Evolutionary conservation across 2,888 invertebrate species (phyloP).

Genomic region (Drosophila niveifrons): DNA sequence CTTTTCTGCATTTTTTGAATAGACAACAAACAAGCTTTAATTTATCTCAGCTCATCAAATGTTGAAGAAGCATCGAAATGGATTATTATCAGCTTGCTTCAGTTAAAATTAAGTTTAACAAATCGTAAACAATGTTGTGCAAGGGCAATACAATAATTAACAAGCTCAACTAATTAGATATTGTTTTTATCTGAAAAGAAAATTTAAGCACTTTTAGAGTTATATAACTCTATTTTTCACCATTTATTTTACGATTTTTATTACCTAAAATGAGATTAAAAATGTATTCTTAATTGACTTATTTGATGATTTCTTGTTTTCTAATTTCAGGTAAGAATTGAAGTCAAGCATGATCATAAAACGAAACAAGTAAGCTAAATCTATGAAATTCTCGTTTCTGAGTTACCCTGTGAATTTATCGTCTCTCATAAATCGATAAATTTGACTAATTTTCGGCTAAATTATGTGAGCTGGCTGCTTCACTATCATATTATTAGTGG

Average conservation of each 20-base stretch:
- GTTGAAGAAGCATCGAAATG: conserved; percentile 24
- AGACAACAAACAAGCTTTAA: conserved; percentile 52
- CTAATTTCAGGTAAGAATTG: conserved; percentile 69
- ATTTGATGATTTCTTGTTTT: conserved; percentile 41
- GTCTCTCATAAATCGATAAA: background rate
- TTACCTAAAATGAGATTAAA: background rate
- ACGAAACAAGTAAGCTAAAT: conserved; percentile 21
- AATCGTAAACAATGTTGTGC: conserved; percentile 14
- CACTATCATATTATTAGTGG: background rate
- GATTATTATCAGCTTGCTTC: conserved; percentile 13
- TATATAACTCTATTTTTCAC: background rate
- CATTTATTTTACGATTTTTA: conserved; percentile 4
- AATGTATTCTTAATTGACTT: conserved; percentile 22
- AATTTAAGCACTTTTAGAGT: background rate
- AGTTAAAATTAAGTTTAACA: conserved; percentile 7
- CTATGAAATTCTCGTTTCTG: background rate
- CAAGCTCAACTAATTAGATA: conserved; percentile 5
- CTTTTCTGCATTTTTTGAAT: conserved; percentile 23
- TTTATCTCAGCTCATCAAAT: conserved; percentile 44
- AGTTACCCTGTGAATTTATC: conserved; percentile 17
- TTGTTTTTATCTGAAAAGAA: background rate
- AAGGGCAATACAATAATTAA: conserved; percentile 16
- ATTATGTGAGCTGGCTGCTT: background rate
- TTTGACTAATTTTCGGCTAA: background rate
- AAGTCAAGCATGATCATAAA: conserved; percentile 13